A percentile compares a stretch with the other conserved stretches of the same genome.
phyloP scores from a whole-genome alignment of 2,888 invertebrate species.

The Heliconius hortense region DNA sequence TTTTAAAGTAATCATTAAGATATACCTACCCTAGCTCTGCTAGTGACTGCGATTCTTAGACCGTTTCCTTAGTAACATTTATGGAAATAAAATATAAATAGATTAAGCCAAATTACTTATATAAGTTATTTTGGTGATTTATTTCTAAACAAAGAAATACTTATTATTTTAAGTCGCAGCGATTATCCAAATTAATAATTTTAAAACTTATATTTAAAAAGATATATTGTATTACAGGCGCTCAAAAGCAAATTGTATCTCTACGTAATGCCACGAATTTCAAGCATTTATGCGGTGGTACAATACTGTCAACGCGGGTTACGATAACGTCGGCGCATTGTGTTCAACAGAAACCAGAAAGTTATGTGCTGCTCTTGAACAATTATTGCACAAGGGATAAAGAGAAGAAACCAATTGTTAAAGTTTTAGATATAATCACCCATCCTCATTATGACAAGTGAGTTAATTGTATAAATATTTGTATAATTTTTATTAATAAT shows the following conservation, averaged over 20 bases:
- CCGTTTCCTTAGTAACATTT: neutral
- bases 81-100: constrained; percentile 5
- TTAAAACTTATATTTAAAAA: neutral
- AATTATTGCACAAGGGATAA: constrained; percentile 56
- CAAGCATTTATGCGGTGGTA: constrained; percentile 67
- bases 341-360: constrained; percentile 47
- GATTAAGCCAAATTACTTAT: neutral
- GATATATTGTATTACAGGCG: constrained; percentile 50
- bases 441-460: constrained; percentile 65
- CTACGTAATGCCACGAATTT: constrained; percentile 56
- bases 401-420: constrained; percentile 46
- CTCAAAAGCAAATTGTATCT: constrained; percentile 61
- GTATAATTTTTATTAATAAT: neutral
- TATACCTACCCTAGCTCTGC: neutral
- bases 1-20: neutral
- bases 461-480: constrained; percentile 39
- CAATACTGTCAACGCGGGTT: constrained; percentile 54
- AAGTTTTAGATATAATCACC: constrained; percentile 56
- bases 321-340: constrained; percentile 76
- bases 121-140: neutral
- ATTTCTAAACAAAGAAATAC: too few species aligned
- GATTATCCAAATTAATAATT: neutral
- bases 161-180: neutral
- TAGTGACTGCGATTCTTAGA: constrained; percentile 3
- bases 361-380: constrained; percentile 60